A percentile compares a stretch with the other conserved stretches of the same genome.
Evolutionary conservation across 2,888 invertebrate species (phyloP).

Genomic region (Linhomoeus sp.): DNA sequence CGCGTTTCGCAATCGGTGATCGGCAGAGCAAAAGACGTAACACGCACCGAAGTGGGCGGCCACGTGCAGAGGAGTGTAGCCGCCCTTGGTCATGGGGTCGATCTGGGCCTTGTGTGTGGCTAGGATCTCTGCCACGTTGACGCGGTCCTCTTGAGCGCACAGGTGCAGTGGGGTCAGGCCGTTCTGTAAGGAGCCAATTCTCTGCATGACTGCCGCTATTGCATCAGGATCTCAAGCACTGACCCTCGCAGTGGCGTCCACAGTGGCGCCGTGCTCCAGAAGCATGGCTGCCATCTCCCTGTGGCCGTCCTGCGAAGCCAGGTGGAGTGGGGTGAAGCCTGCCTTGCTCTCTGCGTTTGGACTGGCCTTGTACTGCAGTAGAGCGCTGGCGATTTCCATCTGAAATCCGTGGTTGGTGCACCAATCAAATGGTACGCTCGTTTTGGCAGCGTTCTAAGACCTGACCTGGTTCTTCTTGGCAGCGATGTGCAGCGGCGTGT

Average conservation of each 20-base stretch:
- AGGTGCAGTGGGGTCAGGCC: constrained; percentile 89
- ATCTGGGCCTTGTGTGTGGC: constrained; percentile 61
- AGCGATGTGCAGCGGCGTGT: constrained; percentile 94
- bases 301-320: constrained; percentile 71
- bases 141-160: constrained; percentile 89
- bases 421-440: no score
- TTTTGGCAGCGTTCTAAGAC: no score
- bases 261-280: constrained; percentile 46
- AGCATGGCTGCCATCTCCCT: constrained; percentile 84
- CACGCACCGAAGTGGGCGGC: constrained; percentile 75
- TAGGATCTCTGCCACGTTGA: constrained; percentile 71
- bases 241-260: background rate
- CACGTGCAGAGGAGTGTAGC: constrained; percentile 96
- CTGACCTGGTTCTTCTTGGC: constrained; percentile 97
- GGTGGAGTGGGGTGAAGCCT: constrained; percentile 81
- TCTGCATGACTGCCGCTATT: no score
- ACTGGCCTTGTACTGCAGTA: constrained; percentile 71
- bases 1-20: no score
- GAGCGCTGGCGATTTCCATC: constrained; percentile 91
- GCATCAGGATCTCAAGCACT: no score
- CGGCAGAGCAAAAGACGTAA: no score
- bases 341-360: constrained; percentile 91
- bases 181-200: no score
- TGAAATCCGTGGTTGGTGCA: no score
- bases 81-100: constrained; percentile 47